These are phyloP conservation scores for Lepidostoma basale DNA, from an alignment of 1,140 invertebrate species.

Conservation along the genomic window DNA sequence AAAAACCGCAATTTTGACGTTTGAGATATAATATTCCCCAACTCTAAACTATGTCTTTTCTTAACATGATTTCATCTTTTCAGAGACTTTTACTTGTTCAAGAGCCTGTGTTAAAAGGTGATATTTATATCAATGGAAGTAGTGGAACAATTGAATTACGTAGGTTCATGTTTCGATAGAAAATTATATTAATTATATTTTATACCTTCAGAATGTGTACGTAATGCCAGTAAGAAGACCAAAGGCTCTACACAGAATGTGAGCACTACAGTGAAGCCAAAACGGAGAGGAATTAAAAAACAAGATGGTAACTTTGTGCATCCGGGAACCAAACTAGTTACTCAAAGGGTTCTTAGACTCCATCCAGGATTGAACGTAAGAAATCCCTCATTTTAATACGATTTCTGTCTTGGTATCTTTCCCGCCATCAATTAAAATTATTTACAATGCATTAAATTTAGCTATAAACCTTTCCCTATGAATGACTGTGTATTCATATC, in stretches of 20 bases:
- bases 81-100: neutral
- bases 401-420: no score
- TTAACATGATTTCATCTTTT: neutral
- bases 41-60: neutral
- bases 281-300: slow-evolving; percentile 73
- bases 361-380: slow-evolving; percentile 81
- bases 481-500: no score
- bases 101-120: neutral
- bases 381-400: no score
- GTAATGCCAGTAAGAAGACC: slow-evolving; percentile 73
- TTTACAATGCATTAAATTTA: no score
- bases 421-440: no score
- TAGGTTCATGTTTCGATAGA: neutral
- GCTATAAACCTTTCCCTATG: no score
- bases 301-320: slow-evolving; percentile 70
- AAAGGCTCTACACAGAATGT: slow-evolving; percentile 69
- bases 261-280: slow-evolving; percentile 67
- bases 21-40: no score
- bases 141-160: neutral
- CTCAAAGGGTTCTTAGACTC: slow-evolving; percentile 71
- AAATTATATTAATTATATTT: neutral
- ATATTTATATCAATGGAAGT: neutral
- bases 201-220: slow-evolving; percentile 53
- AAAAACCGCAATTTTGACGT: no score
- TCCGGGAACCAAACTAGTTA: slow-evolving; percentile 70